Evolutionary conservation across 2,113 vertebrate species (phyloP), one percentile per base, ranked within the genome.

Genomic region (Serilophus lunatus): DNA sequence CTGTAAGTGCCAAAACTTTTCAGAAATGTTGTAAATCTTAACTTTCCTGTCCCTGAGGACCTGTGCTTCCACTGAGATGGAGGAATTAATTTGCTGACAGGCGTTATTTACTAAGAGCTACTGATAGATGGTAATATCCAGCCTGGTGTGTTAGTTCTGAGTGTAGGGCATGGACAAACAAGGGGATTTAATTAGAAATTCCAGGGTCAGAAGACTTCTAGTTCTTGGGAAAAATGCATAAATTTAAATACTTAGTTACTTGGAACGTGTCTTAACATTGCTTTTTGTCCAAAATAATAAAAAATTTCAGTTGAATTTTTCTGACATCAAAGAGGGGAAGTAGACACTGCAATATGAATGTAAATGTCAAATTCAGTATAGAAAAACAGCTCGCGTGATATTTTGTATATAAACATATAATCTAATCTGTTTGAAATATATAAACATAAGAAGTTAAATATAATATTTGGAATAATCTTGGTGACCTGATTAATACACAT

Each of bases 81-180:
- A 40, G 25, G 42, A 71, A 90, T 69, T 60, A 3, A 29, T 69
- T 40, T 80, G 8, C 31, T 80, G 40, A 23, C 9, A 47, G 23
- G n/a, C 3, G 0, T 45, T 51, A 44, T 33, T 66, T 72, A 4
- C 9, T 74, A 38, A 66, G 44, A 75, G 66, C 12, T 61, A 50
- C 3, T 0, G 0, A 50, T 3, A 29, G 42, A 49, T 1, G 1
- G 36, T 28, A 51, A 20, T 33, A 47, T 44, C 17, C 20, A 47
- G 24, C 66, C 23, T 77, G n/a, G 7, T 56, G n/a, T 3, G 0
- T 47, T 83, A 49, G 23, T 50, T 63, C 25, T 76, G 64, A 86
- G 38, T 6, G 0, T 40, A n/a, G 45, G 64, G n/a, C 72, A 31
- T 35, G 35, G 40, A n/a, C 10, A 8, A 12, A 63, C 70, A 40